Conservation (phyloP, 1,140 invertebrate species). For the Trichonephila inaurata region DNA sequence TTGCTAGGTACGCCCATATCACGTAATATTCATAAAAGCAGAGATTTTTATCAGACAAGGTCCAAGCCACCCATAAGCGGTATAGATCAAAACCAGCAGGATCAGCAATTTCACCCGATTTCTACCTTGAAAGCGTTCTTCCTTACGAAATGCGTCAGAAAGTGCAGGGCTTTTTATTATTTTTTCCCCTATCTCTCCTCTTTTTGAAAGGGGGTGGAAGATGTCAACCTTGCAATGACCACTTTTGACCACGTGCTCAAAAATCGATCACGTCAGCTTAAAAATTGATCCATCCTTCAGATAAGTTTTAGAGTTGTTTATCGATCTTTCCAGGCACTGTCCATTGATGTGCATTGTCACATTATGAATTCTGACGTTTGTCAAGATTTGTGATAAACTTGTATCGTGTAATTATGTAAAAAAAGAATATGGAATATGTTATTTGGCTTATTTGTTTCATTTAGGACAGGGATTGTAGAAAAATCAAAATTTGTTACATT, state of each 20-base stretch:
- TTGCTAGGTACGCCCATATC: not conserved
- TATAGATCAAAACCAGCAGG: not conserved
- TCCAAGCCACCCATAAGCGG: not conserved
- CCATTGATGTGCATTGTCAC: not conserved
- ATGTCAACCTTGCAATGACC: not conserved
- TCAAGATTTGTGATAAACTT: not conserved
- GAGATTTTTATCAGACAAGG: not conserved
- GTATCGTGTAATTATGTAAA: no score
- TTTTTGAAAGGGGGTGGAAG: not conserved
- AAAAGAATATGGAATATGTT: no score
- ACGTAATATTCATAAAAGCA: not conserved
- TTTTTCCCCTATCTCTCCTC: no score
- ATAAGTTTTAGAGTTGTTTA: not conserved
- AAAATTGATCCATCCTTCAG: slow-evolving; percentile 18
- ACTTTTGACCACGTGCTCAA: slow-evolving; percentile 17
- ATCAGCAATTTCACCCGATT: slow-evolving; percentile 2
- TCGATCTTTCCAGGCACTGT: not conserved
- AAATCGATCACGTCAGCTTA: not conserved
- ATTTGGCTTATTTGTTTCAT: no score
- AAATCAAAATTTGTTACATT: no score
- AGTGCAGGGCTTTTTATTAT: not conserved
- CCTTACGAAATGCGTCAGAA: not conserved
- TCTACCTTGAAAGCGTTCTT: not conserved
- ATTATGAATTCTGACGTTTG: not conserved
- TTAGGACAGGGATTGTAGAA: no score